These are phyloP conservation scores for Carposina sasakii DNA, from an alignment of 1,140 invertebrate species.

Conservation along the genomic window DNA sequence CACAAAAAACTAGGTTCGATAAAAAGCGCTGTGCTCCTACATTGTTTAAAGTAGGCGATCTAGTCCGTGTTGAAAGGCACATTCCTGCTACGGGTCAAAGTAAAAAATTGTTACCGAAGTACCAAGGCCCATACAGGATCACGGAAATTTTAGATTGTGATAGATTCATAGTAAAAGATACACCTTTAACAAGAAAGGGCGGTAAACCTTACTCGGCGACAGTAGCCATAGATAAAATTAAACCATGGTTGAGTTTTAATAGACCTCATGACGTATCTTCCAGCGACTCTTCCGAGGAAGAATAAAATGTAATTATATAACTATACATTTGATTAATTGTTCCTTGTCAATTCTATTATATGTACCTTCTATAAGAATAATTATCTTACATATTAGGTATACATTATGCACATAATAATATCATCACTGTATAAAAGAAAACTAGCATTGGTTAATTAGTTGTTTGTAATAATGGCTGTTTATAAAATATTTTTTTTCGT, in stretches of 20 bases:
- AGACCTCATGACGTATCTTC: background rate
- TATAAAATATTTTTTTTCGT: too few relatives aligned
- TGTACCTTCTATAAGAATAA: too few relatives aligned
- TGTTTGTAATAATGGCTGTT: too few relatives aligned
- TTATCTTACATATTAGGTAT: too few relatives aligned
- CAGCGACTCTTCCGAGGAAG: too few relatives aligned
- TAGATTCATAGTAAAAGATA: constrained; percentile 20
- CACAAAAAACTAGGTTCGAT: background rate
- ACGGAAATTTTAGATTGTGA: constrained; percentile 16
- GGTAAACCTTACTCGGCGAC: background rate
- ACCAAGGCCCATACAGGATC: constrained; percentile 17
- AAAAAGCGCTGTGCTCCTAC: background rate
- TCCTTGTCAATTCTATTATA: too few relatives aligned
- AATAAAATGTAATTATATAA: too few relatives aligned
- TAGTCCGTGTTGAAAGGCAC: constrained; percentile 4
- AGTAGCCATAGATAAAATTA: constrained; percentile 1
- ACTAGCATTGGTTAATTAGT: too few relatives aligned
- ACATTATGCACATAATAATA: too few relatives aligned
- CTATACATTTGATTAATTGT: too few relatives aligned
- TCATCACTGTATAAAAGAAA: too few relatives aligned
- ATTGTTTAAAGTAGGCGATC: constrained; percentile 1
- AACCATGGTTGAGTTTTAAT: background rate
- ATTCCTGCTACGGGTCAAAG: background rate
- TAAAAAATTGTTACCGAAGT: constrained; percentile 23
- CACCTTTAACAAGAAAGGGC: constrained; percentile 3